Percentiles rank a stretch among this genome's conserved stretches.
Evolutionary conservation across 2,113 vertebrate genomes (phyloP).

Genomic region (Emydocephalus ijimae): DNA sequence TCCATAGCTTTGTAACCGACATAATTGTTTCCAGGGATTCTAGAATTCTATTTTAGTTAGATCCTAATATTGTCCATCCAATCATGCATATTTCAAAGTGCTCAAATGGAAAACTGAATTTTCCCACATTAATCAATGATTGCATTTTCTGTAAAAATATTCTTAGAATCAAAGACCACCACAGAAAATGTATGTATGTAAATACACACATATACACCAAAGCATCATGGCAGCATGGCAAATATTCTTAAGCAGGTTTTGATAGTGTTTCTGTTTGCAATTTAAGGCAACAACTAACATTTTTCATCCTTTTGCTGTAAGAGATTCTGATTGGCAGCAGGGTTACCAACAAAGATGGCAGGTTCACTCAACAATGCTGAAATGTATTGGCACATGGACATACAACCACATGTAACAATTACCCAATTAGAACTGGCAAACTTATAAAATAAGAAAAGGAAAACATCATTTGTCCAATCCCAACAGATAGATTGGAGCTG

Average conservation of each 20-base stretch:
- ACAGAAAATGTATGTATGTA: neutral
- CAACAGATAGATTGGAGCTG: conserved; percentile 15
- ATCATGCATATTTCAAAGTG: neutral
- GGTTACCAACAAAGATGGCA: neutral
- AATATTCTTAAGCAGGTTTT: neutral
- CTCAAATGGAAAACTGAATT: neutral
- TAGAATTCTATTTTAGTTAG: neutral
- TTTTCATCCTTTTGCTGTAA: neutral
- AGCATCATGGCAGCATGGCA: neutral
- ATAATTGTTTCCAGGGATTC: neutral
- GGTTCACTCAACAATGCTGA: neutral
- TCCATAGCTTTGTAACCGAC: neutral
- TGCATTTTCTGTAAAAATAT: neutral
- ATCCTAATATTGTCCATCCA: neutral
- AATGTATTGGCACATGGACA: neutral
- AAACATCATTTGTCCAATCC: conserved; percentile 24
- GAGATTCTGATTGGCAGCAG: neutral
- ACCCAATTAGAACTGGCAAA: neutral
- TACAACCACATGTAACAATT: neutral
- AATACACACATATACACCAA: neutral
- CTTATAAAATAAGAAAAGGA: conserved; percentile 15
- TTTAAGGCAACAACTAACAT: neutral
- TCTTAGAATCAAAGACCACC: neutral
- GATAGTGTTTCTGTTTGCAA: neutral
- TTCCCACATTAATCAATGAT: neutral